Evolutionary conservation across 1,140 invertebrate genomes (phyloP), one percentile per base, ranked within the genome.

Genomic region (Mamestra configurata): DNA sequence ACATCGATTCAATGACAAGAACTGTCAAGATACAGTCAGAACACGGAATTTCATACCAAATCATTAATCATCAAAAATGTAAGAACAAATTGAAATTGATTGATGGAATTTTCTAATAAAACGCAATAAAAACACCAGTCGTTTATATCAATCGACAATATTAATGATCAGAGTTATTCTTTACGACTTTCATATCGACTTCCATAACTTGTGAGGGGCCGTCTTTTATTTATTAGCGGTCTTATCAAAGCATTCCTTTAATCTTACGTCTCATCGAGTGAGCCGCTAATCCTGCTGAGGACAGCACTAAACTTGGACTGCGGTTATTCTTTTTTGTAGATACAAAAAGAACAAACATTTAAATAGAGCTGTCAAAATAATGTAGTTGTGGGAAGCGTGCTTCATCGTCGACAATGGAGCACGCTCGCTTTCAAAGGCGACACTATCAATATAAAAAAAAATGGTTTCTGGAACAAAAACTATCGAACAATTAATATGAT

Each of bases 141-240:
- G 31, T 37, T 18, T 64, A 37, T 53, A 55, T 72, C 15, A 73
- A 57, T 73, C 31, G 18, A 57, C 10, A 13, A 57, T 57, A 18
- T 40, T 59, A 73, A 73, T 57, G 22, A 49, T 76, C 27, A 5
- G 24, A 64, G 10, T 49, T 27, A 49, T 43, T 76, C 27, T 31
- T 73, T 73, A 57, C 20, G 71, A 73, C 10, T 73, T 73, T 37
- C 6, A 57, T 73, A 43, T 40, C 71, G 8, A 18, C 27, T 73
- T 73, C 57, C 7, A 40, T 57, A 57, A 57, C n/a, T 57, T 57
- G 18, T 10, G 0, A 73, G 18, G 6, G 18, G 18, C 27, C 46
- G 27, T 53, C 46, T 49, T 13, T 18, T 53, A 71, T 71, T 53
- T 53, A 31, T 27, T 31, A 71, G 68, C 68, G 68, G 68, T 71